Conservation (phyloP, 2,113 vertebrate genomes). For the Martes martes region DNA sequence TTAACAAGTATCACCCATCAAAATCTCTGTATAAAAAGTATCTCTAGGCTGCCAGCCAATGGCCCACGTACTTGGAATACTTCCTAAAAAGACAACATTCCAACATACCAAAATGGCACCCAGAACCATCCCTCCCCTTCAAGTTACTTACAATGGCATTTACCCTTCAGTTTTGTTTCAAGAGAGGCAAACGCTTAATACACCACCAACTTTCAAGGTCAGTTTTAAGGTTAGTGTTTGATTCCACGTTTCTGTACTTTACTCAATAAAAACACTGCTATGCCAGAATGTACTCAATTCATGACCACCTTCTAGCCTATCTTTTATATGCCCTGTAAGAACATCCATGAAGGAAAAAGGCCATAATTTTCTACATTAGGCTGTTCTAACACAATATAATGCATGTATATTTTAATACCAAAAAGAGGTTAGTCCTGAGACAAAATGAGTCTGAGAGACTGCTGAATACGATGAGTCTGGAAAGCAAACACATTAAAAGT, state of each 20-base stretch:
- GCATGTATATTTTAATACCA: not conserved
- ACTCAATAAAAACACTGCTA: not conserved
- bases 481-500: not conserved
- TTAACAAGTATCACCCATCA: conserved; percentile 42
- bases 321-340: not conserved
- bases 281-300: not conserved
- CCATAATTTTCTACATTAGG: not conserved
- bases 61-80: not conserved
- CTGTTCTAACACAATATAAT: not conserved
- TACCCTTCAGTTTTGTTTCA: not conserved
- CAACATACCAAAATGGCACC: not conserved
- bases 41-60: not conserved
- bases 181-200: not conserved
- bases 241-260: not conserved
- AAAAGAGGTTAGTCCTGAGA: not conserved
- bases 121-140: not conserved
- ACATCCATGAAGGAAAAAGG: not conserved
- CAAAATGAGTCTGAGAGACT: not conserved
- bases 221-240: not conserved
- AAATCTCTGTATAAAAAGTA: not conserved
- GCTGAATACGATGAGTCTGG: not conserved
- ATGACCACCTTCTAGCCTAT: not conserved
- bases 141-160: not conserved
- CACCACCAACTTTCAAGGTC: not conserved
- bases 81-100: not conserved